phyloP scores from a whole-genome alignment of 2,113 vertebrate genomes.

The Urocolius indicus region DNA sequence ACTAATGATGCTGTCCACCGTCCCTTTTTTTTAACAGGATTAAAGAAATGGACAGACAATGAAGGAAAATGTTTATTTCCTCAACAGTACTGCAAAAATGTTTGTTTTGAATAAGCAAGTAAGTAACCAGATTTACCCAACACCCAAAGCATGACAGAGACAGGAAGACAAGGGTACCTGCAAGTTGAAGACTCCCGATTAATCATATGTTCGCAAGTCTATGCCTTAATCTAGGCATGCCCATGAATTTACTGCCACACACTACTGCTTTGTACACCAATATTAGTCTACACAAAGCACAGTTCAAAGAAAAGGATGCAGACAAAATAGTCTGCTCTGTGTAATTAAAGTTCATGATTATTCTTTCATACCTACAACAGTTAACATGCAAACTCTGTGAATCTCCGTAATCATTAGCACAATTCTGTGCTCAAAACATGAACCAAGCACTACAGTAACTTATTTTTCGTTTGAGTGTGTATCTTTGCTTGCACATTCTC shows the following conservation, averaged over 20 bases:
- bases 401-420: background rate
- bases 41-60: background rate
- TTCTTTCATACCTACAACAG: background rate
- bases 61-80: background rate
- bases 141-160: background rate
- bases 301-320: background rate
- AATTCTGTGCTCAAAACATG: background rate
- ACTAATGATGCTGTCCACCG: background rate
- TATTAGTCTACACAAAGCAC: background rate
- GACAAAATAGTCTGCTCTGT: background rate
- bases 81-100: background rate
- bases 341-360: constrained; percentile 4
- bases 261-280: background rate
- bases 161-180: background rate
- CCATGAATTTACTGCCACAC: background rate
- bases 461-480: background rate
- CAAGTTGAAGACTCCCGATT: background rate
- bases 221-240: background rate
- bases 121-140: background rate
- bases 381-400: background rate
- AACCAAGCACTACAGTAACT: background rate
- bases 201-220: background rate
- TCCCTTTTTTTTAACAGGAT: background rate
- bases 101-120: background rate
- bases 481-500: background rate